A percentile compares a stretch with the other conserved stretches of the same genome.
Evolutionary conservation across 2,888 invertebrate species (phyloP).

Genomic region (Diaphora mendica): DNA sequence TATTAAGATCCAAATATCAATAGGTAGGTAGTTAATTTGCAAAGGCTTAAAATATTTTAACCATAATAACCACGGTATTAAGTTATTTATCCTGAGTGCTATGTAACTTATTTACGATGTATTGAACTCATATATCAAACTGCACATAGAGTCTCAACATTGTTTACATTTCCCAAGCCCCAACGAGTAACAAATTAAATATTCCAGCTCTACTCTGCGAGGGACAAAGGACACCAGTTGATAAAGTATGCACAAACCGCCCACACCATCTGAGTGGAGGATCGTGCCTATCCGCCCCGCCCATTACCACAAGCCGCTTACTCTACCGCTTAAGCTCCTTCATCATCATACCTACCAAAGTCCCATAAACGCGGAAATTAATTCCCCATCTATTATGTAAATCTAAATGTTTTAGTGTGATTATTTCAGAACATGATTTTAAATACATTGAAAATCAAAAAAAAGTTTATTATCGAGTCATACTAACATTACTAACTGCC

Average conservation of each 20-base stretch:
- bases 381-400: slow-evolving; percentile 38
- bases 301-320: slow-evolving; percentile 75
- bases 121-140: neutral
- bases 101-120: neutral
- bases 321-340: slow-evolving; percentile 19
- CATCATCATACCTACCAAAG: slow-evolving; percentile 44
- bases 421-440: neutral
- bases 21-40: too few relatives aligned
- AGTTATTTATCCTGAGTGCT: neutral
- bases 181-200: slow-evolving; percentile 18
- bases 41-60: too few relatives aligned
- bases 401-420: slow-evolving; percentile 9
- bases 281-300: slow-evolving; percentile 70
- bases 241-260: slow-evolving; percentile 81
- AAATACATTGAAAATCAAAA: too few relatives aligned
- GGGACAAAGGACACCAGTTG: slow-evolving; percentile 66
- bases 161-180: slow-evolving; percentile 2
- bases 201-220: slow-evolving; percentile 30
- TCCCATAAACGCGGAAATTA: slow-evolving; percentile 43
- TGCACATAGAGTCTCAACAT: neutral
- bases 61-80: too few relatives aligned
- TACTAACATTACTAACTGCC: too few relatives aligned
- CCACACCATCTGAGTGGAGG: slow-evolving; percentile 78
- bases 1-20: too few relatives aligned
- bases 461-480: too few relatives aligned